Percentiles rank a stretch among this genome's conserved stretches.
Evolutionary conservation across 2,113 vertebrate genomes (phyloP).

Genomic region (Anolis sagrei): DNA sequence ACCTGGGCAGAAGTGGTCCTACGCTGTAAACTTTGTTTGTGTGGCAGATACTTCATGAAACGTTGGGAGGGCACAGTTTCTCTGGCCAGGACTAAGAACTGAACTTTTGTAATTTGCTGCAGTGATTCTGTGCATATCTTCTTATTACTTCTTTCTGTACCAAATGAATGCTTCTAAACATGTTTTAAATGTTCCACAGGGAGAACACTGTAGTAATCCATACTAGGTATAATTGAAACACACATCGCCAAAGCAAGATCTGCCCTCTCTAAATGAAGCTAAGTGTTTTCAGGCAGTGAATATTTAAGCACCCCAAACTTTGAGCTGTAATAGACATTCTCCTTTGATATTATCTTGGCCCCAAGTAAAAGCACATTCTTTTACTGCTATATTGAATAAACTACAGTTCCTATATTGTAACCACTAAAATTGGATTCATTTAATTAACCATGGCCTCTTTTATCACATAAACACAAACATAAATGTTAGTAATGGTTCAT

Average conservation of each 20-base stretch:
- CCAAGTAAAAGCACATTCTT: background rate
- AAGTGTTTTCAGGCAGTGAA: background rate
- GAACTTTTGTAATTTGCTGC: no score
- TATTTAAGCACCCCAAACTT: constrained; percentile 4
- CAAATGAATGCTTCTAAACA: background rate
- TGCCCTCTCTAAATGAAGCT: background rate
- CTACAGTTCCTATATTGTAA: background rate
- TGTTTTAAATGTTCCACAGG: background rate
- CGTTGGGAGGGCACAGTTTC: no score
- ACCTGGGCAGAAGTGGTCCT: no score
- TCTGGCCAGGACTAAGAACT: no score
- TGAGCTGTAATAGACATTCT: background rate
- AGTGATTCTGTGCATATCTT: no score
- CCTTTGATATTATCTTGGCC: background rate
- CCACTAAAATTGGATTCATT: constrained; percentile 6
- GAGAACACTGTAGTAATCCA: background rate
- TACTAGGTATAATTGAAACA: background rate
- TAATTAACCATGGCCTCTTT: background rate
- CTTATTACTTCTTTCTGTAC: background rate
- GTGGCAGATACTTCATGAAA: no score
- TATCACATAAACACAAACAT: background rate
- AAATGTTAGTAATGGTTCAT: background rate
- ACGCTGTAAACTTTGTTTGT: no score
- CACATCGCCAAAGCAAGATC: background rate
- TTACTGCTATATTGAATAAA: constrained; percentile 10